A percentile compares a stretch with the other conserved stretches of the same genome.
These are phyloP conservation scores for Apomyelois bistriatella DNA, from an alignment of 2,888 invertebrate species.

Conservation along the genomic window DNA sequence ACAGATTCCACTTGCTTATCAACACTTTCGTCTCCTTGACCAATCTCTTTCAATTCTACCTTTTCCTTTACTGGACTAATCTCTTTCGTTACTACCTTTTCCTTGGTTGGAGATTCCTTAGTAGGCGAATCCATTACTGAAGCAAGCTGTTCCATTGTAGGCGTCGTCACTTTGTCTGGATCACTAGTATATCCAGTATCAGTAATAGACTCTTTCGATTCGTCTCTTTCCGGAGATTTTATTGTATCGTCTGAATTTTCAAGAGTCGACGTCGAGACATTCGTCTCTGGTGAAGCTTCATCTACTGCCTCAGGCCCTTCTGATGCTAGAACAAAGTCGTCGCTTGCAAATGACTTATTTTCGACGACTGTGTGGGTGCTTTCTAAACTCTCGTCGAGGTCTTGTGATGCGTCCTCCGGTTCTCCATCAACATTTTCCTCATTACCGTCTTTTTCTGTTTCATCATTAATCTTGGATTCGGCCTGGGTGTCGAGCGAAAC, in stretches of 20 bases:
- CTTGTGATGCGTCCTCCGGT: slow-evolving; percentile 43
- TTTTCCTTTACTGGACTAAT: slow-evolving; percentile 11
- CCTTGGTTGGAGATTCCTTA: slow-evolving; percentile 16
- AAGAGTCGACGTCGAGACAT: slow-evolving; percentile 33
- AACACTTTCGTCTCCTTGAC: slow-evolving; percentile 2
- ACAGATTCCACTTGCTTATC: slow-evolving; percentile 5
- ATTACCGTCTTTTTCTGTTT: slow-evolving; percentile 15
- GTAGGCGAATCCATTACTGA: slow-evolving; percentile 12
- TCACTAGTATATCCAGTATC: slow-evolving; percentile 47
- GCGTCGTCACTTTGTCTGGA: slow-evolving; percentile 17
- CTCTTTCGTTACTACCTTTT: slow-evolving; percentile 8
- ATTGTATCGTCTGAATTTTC: slow-evolving; percentile 39
- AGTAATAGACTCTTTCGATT: slow-evolving; percentile 47
- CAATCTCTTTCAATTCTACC: slow-evolving; percentile 5
- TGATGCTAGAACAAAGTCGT: slow-evolving; percentile 23
- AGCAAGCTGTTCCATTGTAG: background rate
- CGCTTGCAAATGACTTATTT: slow-evolving; percentile 48
- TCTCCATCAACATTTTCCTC: background rate
- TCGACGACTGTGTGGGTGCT: slow-evolving; percentile 65
- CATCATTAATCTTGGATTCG: slow-evolving; percentile 13
- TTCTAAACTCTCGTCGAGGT: slow-evolving; percentile 59
- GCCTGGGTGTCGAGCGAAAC: background rate
- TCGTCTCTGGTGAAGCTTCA: slow-evolving; percentile 29
- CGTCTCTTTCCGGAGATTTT: slow-evolving; percentile 41
- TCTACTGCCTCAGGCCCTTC: slow-evolving; percentile 22